Base-by-base conservation (phyloP, 1,140 invertebrate species). In the Rhizoglyphus robini region DNA sequence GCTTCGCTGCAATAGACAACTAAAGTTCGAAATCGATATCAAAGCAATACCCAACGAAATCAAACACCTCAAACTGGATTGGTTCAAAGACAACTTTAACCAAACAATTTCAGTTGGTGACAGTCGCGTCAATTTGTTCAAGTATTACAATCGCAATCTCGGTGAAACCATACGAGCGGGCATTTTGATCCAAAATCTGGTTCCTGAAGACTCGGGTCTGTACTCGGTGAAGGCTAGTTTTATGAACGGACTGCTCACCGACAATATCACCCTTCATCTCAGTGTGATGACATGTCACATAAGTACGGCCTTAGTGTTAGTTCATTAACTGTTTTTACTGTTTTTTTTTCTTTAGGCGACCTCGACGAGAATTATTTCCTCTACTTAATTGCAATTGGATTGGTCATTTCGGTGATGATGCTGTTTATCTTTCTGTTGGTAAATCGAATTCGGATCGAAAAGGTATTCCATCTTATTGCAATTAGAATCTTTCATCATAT, bases 361-460 rank as follows among this genome's bases (percentile, higher is more conserved):
- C 29, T 60, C 13, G 58, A 60, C 29, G 58, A 60, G 13, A 34
- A 60, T 27, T 60, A 60, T 15, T 29, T 60, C 15, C 8, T 60
- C n/a, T 60, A 60, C 29, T 11, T 60, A n/a, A 23, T 46, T 15
- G 29, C 30, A 13, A 60, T 60, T 60, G 58, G 15, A n/a, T 13
- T 29, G 15, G 15, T 60, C 11, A 34, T 60, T 11, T 38, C 23
- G 4, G 25, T 46, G 27, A 60, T 60, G 58, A n/a, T 60, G 27
- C 25, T 60, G 15, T 60, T 60, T 15, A 60, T 60, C 15, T 60
- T 60, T 60, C 29, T 60, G 27, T 27, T 60, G 15, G 58, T 60
- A n/a, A 60, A 60, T 32, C 58, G 58, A 29, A 60, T 60, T 29
- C 15, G 58, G 13, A 46, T 60, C 36, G 58, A 60, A 60, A 60